Percentiles rank a stretch among this genome's conserved stretches.
phyloP scores from a whole-genome alignment of 2,113 vertebrate genomes.

The Sarotherodon lohbergeri region DNA sequence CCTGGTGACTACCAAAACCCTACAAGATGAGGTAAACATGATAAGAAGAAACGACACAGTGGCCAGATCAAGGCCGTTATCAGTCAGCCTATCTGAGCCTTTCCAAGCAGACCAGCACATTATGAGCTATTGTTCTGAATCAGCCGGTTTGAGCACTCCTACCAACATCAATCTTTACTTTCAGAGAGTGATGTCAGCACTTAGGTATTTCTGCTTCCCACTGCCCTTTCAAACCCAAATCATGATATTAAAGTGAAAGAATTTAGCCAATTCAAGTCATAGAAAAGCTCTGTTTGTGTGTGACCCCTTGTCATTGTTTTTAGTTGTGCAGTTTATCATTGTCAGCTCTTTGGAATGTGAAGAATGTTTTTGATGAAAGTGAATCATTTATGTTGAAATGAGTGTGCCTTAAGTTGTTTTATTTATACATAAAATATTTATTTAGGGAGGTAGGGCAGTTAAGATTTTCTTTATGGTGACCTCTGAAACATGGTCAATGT shows the following conservation, averaged over 20 bases:
- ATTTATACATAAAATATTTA: constrained; percentile 10
- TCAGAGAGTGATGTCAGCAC: constrained; percentile 42
- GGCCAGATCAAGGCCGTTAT: constrained; percentile 30
- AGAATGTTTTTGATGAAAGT: constrained; percentile 59
- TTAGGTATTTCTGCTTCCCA: constrained; percentile 33
- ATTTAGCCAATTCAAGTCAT: neutral
- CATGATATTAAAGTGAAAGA: neutral
- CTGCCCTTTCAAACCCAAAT: neutral
- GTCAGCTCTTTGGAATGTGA: constrained; percentile 50
- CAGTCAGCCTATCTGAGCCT: constrained; percentile 1
- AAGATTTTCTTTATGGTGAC: neutral
- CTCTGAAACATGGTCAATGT: neutral
- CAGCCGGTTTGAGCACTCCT: constrained; percentile 4
- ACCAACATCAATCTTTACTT: neutral
- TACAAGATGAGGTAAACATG: constrained; percentile 84
- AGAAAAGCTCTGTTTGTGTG: neutral
- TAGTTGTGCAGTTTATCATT: neutral
- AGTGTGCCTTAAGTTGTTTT: neutral
- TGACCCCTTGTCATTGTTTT: constrained; percentile 30
- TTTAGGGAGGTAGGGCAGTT: neutral
- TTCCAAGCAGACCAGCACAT: constrained; percentile 18
- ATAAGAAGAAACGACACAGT: neutral
- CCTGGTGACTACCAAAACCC: constrained; percentile 64
- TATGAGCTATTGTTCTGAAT: constrained; percentile 44
- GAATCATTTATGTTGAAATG: constrained; percentile 3